Base-by-base conservation (phyloP, 2,888 invertebrate species). In the Galeruca laticollis region DNA sequence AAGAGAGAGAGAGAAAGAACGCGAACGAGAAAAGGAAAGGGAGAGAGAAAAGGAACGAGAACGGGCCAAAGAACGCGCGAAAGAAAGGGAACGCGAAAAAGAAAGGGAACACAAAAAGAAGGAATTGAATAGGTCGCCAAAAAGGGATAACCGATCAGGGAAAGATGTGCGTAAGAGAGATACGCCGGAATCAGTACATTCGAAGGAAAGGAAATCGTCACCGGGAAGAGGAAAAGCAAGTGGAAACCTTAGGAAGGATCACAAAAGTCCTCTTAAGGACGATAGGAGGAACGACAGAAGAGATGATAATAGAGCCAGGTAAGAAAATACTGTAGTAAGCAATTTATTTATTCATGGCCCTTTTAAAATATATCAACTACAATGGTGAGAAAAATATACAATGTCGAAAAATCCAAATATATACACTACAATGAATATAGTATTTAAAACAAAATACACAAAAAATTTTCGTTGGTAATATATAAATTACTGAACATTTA, bases 231-330 rank as follows among this genome's bases (percentile, higher is more conserved):
- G 81, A 33, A 82, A 83, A 68, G 78, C 74, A n/a, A 77, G 78
- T 60, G 78, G 79, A 57, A 80, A 75, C 26, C 77, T 77, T 10
- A 77, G 82, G n/a, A 77, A 82, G 56, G 81, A 81, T 61, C 81
- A 84, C 65, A 84, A 83, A 71, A 84, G 82, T 73, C 82, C 83
- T 33, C 85, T 86, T 70, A 87, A 87, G 78, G 88, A 89, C 60
- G 87, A 85, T 60, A 81, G 84, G 35, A 79, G 82, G 65, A 70
- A 80, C 33, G 84, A 84, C 68, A 84, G 84, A 74, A 81, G 82
- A 69, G 88, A 87, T 78, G 91, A 86, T n/a, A n/a, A n/a, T 76
- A 87, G 86, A 84, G 82, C 80, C 13, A 88, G 86, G 80, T 81
- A 66, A 75, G 72, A 56, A 15, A 26, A 6, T n/a, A n/a, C n/a